phyloP scores from a whole-genome alignment of 2,113 vertebrate species.

The Meleagris gallopavo region DNA sequence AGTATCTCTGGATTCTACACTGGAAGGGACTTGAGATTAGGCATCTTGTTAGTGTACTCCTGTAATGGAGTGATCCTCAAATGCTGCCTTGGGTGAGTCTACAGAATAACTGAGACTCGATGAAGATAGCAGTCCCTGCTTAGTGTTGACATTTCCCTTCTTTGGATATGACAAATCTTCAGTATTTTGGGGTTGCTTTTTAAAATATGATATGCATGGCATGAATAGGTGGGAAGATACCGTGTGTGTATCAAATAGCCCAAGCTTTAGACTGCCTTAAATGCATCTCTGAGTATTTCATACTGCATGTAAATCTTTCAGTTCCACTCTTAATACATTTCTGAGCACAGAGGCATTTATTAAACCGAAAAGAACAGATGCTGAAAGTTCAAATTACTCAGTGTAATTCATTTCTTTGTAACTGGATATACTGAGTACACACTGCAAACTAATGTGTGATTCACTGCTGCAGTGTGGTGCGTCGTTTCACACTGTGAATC shows the following conservation, averaged over 20 bases:
- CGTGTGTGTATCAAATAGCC: neutral
- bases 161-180: neutral
- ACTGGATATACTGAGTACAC: neutral
- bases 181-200: neutral
- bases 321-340: neutral
- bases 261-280: neutral
- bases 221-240: neutral
- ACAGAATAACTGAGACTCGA: neutral
- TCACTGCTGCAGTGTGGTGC: neutral
- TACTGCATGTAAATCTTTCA: neutral
- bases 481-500: neutral
- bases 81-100: neutral
- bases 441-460: neutral
- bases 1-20: neutral
- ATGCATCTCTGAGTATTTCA: neutral
- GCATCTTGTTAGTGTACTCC: neutral
- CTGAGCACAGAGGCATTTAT: neutral
- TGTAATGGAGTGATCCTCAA: neutral
- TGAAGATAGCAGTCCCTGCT: neutral
- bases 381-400: slow-evolving; percentile 4
- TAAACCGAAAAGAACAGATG: neutral
- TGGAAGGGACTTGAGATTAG: neutral
- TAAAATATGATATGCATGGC: neutral
- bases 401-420: slow-evolving; percentile 20
- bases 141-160: neutral